A percentile compares a stretch with the other conserved stretches of the same genome.
These are phyloP conservation scores for Euzophera pinguis DNA, from an alignment of 2,888 invertebrate species.

Conservation along the genomic window DNA sequence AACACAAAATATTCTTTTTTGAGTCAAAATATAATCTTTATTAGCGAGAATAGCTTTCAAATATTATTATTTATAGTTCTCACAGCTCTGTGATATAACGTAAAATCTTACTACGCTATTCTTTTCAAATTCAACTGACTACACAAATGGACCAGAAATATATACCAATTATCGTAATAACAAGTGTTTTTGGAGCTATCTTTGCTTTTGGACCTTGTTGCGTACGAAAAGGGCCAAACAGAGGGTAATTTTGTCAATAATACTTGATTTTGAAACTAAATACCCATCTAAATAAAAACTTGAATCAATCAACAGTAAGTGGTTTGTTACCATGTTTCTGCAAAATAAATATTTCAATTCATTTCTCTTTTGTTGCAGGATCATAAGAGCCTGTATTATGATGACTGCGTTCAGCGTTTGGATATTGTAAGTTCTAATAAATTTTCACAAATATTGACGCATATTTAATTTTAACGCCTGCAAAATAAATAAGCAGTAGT, in stretches of 20 bases:
- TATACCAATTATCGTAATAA: constrained; percentile 27
- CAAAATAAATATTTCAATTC: too few species aligned
- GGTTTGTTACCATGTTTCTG: too few species aligned
- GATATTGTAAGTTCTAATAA: constrained; percentile 19
- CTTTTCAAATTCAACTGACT: background rate
- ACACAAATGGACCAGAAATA: constrained; percentile 1
- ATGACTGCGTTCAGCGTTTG: constrained; percentile 28
- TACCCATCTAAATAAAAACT: too few species aligned
- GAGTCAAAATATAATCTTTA: too few species aligned
- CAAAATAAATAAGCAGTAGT: background rate
- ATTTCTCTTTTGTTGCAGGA: constrained; percentile 44
- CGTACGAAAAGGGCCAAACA: constrained; percentile 37
- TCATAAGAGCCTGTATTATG: constrained; percentile 44
- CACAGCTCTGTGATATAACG: background rate
- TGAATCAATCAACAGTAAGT: too few species aligned
- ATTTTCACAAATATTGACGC: too few species aligned
- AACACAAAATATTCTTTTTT: too few species aligned
- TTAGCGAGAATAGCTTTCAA: too few species aligned
- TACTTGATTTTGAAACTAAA: background rate
- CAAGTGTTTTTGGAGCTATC: constrained; percentile 34
- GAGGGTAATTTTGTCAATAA: constrained; percentile 30
- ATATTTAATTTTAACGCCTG: too few species aligned
- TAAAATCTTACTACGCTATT: too few species aligned
- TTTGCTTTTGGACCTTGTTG: constrained; percentile 40
- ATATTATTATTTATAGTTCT: too few species aligned